Evolutionary conservation across 1,140 invertebrate species (phyloP).

Genomic region (Parapsyche elsis): DNA sequence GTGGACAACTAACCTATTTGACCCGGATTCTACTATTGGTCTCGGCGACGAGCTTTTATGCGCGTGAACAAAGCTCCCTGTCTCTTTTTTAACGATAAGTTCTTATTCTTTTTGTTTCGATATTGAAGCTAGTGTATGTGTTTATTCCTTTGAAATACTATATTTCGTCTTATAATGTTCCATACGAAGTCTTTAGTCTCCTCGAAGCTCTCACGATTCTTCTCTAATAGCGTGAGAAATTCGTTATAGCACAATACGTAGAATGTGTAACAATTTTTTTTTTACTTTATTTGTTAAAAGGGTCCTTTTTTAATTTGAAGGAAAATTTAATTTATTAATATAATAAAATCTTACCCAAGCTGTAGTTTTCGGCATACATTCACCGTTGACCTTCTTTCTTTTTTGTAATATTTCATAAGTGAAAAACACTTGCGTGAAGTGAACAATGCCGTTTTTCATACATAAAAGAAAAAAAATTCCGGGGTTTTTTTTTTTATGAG

Average conservation of each 20-base stretch:
- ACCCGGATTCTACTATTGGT: not conserved
- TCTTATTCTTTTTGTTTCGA: constrained; percentile 20
- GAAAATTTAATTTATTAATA: not conserved
- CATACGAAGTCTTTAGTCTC: not conserved
- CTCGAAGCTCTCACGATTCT: not conserved
- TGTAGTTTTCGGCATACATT: not conserved
- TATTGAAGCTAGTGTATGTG: not conserved
- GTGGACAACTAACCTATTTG: not conserved
- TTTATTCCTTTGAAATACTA: constrained; percentile 25
- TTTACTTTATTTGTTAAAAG: not conserved
- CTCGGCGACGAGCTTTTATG: constrained; percentile 22
- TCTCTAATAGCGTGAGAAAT: not conserved
- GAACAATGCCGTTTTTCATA: constrained; percentile 42
- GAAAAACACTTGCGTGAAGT: constrained; percentile 43
- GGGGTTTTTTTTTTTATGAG: constrained; percentile 6
- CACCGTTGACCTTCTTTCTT: constrained; percentile 16
- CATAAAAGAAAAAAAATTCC: constrained; percentile 15
- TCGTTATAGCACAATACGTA: not conserved
- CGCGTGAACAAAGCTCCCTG: constrained; percentile 20
- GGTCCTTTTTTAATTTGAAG: not conserved
- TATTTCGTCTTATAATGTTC: constrained; percentile 4
- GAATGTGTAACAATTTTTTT: no score
- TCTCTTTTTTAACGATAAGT: constrained; percentile 25
- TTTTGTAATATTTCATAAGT: constrained; percentile 37
- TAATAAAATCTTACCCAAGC: no score